phyloP scores from a whole-genome alignment of 2,888 invertebrate species.

The Phortica okadai region DNA sequence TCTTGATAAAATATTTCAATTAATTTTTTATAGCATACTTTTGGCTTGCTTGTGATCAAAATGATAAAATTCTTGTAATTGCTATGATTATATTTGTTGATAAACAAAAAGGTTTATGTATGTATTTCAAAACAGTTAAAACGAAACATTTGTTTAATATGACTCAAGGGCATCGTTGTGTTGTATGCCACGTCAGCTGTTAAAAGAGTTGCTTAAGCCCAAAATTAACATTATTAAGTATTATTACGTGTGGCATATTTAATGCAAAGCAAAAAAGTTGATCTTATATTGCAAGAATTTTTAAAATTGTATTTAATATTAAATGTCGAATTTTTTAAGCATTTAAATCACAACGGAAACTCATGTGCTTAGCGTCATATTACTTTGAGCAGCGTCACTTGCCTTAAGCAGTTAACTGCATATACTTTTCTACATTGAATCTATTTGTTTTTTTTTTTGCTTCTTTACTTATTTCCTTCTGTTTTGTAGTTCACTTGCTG shows the following conservation, averaged over 20 bases:
- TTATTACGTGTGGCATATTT: background rate
- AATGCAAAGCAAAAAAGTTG: background rate
- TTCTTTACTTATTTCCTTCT: slow-evolving; percentile 11
- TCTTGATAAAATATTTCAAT: background rate
- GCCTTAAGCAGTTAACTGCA: slow-evolving; percentile 21
- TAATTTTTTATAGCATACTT: background rate
- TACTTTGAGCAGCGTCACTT: slow-evolving; percentile 14
- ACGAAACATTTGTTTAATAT: background rate
- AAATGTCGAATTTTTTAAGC: background rate
- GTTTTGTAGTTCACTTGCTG: slow-evolving; percentile 2
- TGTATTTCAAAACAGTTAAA: background rate
- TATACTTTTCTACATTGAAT: background rate
- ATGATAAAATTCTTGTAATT: background rate
- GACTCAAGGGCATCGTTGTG: too few species aligned
- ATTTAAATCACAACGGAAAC: background rate
- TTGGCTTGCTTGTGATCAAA: background rate
- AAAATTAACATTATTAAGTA: background rate
- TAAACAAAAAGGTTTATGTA: background rate
- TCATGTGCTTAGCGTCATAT: background rate
- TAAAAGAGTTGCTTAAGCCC: background rate
- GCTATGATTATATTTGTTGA: background rate
- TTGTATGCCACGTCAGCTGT: too few species aligned
- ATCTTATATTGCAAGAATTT: background rate
- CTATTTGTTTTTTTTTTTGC: background rate
- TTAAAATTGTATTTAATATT: too few species aligned